These are phyloP conservation scores for Strongylocentrotus purpuratus DNA, from an alignment of 35 echinoderm and acorn worm genomes.

Conservation along the genomic window DNA sequence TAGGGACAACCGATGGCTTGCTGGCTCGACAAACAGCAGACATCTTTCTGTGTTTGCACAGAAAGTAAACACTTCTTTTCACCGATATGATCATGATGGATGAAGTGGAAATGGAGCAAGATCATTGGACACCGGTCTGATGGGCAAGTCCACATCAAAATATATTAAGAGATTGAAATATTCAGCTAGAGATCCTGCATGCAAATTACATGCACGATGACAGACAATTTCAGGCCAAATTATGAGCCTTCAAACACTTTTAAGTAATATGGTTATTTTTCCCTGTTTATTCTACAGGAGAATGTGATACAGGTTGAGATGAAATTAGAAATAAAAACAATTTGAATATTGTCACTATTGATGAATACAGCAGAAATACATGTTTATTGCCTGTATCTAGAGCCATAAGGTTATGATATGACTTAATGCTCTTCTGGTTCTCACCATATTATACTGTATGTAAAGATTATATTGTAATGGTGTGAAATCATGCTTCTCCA, in stretches of 20 bases:
- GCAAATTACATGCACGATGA: not conserved
- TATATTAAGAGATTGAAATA: not conserved
- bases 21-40: not conserved
- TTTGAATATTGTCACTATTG: no score
- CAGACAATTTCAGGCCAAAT: not conserved
- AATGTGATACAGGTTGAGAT: not conserved
- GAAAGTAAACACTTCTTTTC: conserved; percentile 9
- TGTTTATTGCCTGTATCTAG: no score
- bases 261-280: not conserved
- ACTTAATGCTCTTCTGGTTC: no score
- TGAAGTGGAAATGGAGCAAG: not conserved
- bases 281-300: not conserved
- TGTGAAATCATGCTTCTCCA: no score
- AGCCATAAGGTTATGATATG: no score
- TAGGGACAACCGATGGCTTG: not conserved
- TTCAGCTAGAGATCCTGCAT: not conserved
- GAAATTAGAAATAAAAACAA: no score
- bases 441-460: no score
- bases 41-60: not conserved
- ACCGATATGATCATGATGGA: not conserved
- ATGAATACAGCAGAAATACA: no score
- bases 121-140: not conserved
- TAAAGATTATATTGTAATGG: no score
- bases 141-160: not conserved
- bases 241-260: not conserved